A percentile compares a stretch with the other conserved stretches of the same genome.
phyloP scores from a whole-genome alignment of 2,888 invertebrate species.

The Rutpela maculata region DNA sequence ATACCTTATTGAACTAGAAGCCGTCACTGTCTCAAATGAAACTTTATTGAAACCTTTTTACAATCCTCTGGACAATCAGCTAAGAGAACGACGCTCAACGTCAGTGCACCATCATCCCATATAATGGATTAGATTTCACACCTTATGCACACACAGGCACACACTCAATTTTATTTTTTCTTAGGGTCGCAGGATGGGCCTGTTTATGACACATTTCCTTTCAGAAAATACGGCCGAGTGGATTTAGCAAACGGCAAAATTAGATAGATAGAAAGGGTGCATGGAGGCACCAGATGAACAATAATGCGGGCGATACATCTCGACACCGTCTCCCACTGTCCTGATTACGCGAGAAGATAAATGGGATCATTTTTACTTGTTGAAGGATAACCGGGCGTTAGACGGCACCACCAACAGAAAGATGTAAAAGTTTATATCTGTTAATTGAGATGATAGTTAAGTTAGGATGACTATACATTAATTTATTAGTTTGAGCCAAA shows the following conservation, averaged over 20 bases:
- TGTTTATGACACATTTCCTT: slow-evolving; percentile 22
- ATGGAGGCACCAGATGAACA: slow-evolving; percentile 41
- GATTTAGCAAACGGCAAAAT: slow-evolving; percentile 19
- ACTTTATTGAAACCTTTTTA: slow-evolving; percentile 18
- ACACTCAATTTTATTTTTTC: slow-evolving; percentile 13
- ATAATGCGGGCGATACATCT: slow-evolving; percentile 40
- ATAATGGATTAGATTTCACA: slow-evolving; percentile 17
- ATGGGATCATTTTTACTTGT: slow-evolving; percentile 38
- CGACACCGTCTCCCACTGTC: slow-evolving; percentile 20
- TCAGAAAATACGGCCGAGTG: neutral
- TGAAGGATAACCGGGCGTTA: slow-evolving; percentile 25
- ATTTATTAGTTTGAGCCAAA: too few relatives aligned
- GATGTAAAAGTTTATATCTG: neutral
- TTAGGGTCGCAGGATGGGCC: neutral
- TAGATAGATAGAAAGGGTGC: slow-evolving; percentile 37
- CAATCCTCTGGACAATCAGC: slow-evolving; percentile 8
- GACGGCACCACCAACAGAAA: slow-evolving; percentile 1
- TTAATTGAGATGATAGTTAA: neutral
- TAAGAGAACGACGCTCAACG: neutral
- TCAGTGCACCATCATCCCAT: neutral
- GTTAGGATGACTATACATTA: neutral
- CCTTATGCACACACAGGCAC: slow-evolving; percentile 15
- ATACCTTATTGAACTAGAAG: slow-evolving; percentile 10
- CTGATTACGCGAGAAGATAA: slow-evolving; percentile 35
- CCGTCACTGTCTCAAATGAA: slow-evolving; percentile 1